A percentile compares a stretch with the other conserved stretches of the same genome.
These are phyloP conservation scores for Xerus inauris DNA, from an alignment of 2,113 vertebrate genomes.

Conservation along the genomic window DNA sequence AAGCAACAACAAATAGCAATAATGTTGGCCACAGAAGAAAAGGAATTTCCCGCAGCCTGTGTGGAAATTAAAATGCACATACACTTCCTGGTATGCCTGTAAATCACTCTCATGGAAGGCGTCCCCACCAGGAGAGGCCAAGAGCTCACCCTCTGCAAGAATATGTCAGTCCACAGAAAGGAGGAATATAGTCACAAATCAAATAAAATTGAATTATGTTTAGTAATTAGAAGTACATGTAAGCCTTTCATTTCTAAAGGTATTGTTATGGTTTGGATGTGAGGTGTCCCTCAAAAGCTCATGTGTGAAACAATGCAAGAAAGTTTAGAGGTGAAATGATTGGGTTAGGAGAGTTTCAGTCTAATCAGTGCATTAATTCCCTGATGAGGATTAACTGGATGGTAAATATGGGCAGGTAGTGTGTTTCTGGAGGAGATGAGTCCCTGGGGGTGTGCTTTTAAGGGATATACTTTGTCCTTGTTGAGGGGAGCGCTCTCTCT, in stretches of 20 bases:
- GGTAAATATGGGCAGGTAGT: too few species aligned
- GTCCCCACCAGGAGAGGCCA: background rate
- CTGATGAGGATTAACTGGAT: too few species aligned
- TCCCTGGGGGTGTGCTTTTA: too few species aligned
- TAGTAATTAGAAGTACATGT: background rate
- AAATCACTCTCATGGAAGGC: background rate
- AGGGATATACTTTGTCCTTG: too few species aligned
- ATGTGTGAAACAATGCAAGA: too few species aligned
- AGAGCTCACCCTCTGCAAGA: background rate
- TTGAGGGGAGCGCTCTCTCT: too few species aligned
- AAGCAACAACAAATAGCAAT: background rate
- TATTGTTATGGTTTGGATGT: background rate
- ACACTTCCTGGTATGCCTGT: accelerated
- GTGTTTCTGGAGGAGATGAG: too few species aligned
- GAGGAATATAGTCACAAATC: background rate
- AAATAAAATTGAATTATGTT: background rate
- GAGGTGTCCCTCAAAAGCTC: too few species aligned
- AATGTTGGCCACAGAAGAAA: background rate
- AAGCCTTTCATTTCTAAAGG: background rate
- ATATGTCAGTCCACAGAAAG: background rate
- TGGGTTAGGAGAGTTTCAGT: too few species aligned
- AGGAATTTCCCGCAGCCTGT: background rate
- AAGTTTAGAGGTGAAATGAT: too few species aligned
- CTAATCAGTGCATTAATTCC: too few species aligned
- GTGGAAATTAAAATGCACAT: background rate